A percentile compares a stretch with the other conserved stretches of the same genome.
phyloP scores from a whole-genome alignment of 2,797 vertebrate genomes.

The Lophius americanus region DNA sequence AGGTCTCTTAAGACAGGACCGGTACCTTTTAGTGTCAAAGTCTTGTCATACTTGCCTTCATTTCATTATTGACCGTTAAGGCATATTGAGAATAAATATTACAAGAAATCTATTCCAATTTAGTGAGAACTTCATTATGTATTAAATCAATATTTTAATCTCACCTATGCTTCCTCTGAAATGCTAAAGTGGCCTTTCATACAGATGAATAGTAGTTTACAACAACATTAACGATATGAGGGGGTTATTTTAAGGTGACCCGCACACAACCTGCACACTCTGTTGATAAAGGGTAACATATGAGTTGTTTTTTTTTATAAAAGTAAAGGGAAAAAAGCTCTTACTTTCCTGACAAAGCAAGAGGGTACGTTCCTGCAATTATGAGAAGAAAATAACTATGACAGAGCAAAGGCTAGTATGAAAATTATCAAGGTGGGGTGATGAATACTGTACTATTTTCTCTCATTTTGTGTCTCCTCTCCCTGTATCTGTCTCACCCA shows the following conservation, averaged over 20 bases:
- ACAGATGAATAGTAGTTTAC: neutral
- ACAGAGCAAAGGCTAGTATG: constrained; percentile 33
- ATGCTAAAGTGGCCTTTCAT: constrained; percentile 3
- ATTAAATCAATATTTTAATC: constrained; percentile 33
- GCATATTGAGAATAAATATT: constrained; percentile 18
- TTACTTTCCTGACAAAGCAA: constrained; percentile 14
- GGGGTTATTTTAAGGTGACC: neutral
- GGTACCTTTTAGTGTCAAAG: constrained; percentile 40
- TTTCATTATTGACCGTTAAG: constrained; percentile 26
- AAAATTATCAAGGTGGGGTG: constrained; percentile 46
- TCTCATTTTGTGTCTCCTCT: constrained; percentile 22
- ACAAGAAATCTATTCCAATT: neutral
- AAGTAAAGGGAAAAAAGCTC: constrained; percentile 7
- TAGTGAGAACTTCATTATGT: constrained; percentile 14
- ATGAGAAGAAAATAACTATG: constrained; percentile 30
- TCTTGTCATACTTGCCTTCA: constrained; percentile 14
- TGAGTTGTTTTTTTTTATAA: neutral
- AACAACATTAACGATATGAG: neutral
- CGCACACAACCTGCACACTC: neutral
- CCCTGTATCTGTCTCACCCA: constrained; percentile 48
- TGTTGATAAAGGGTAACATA: neutral
- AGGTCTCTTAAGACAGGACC: constrained; percentile 23
- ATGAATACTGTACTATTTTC: constrained; percentile 49
- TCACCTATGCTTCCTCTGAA: constrained; percentile 11
- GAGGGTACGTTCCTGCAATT: constrained; percentile 27